Evolutionary conservation across 2,888 invertebrate species (phyloP).

Genomic region (Thera obeliscata): DNA sequence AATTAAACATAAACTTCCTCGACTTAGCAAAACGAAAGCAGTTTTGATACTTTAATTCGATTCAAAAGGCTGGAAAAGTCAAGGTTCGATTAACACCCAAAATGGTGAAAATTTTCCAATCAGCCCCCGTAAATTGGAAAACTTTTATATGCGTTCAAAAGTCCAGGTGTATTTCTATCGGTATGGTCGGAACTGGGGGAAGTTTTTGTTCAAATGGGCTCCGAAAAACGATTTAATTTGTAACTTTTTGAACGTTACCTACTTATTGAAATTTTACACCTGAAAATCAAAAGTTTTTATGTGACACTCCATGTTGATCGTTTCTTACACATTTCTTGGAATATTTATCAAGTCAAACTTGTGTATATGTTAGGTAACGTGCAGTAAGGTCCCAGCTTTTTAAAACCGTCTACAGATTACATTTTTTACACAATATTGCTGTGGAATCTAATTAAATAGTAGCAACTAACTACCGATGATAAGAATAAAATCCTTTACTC

Average conservation of each 20-base stretch:
- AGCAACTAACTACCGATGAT: no score
- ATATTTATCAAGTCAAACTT: no score
- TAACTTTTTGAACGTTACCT: constrained; percentile 33
- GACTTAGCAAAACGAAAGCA: constrained; percentile 32
- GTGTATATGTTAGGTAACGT: no score
- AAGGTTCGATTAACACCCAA: constrained; percentile 81
- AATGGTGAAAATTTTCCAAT: constrained; percentile 83
- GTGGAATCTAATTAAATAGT: no score
- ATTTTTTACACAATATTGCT: no score
- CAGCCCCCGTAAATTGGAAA: constrained; percentile 83
- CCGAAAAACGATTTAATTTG: constrained; percentile 73
- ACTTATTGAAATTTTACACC: constrained; percentile 39
- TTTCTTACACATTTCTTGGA: neutral
- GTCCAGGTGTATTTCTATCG: constrained; percentile 83
- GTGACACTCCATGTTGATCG: constrained; percentile 5
- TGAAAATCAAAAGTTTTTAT: constrained; percentile 37
- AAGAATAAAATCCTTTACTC: no score
- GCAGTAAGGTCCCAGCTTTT: no score
- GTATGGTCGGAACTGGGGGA: constrained; percentile 57
- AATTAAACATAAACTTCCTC: constrained; percentile 3
- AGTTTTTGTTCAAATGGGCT: constrained; percentile 71
- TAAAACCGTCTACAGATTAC: no score
- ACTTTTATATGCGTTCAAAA: constrained; percentile 83
- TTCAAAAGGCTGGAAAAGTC: constrained; percentile 72
- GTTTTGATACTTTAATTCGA: constrained; percentile 66